Evolutionary conservation across 2,113 vertebrate genomes (phyloP).

Genomic region (Chloroceryle aenea): DNA sequence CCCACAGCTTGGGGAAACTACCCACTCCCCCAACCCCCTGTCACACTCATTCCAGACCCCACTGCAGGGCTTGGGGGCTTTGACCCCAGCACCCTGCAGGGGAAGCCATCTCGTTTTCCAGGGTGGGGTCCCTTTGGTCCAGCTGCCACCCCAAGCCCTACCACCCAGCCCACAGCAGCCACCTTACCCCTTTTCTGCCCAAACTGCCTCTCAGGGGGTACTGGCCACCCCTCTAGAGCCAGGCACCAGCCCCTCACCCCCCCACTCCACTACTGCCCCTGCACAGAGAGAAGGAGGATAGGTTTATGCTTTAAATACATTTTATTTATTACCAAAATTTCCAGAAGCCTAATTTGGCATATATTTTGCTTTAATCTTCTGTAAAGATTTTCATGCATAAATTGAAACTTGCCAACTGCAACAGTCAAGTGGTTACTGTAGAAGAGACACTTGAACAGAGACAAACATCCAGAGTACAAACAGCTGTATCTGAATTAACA

Average conservation of each 20-base stretch:
- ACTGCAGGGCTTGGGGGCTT: too few species aligned
- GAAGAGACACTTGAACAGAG: constrained; percentile 61
- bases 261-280: not conserved
- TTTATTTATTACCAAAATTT: constrained; percentile 73
- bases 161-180: fast-evolving
- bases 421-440: constrained; percentile 47
- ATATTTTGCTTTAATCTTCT: not conserved
- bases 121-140: fast-evolving
- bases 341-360: constrained; percentile 54
- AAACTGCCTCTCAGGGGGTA: not conserved
- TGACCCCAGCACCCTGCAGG: fast-evolving
- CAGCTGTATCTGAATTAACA: constrained; percentile 62
- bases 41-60: fast-evolving
- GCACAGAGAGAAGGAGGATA: not conserved
- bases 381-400: constrained; percentile 53
- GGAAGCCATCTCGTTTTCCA: fast-evolving
- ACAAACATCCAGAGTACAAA: constrained; percentile 71
- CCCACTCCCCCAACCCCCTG: fast-evolving
- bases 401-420: constrained; percentile 60
- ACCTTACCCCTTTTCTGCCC: not conserved
- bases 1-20: fast-evolving
- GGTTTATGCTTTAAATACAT: constrained; percentile 56
- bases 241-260: fast-evolving
- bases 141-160: too few species aligned
- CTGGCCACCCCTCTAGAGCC: not conserved